Evolutionary conservation across 2,888 invertebrate species (phyloP), one percentile per base, ranked within the genome.

Genomic region (Amitus sp.): DNA sequence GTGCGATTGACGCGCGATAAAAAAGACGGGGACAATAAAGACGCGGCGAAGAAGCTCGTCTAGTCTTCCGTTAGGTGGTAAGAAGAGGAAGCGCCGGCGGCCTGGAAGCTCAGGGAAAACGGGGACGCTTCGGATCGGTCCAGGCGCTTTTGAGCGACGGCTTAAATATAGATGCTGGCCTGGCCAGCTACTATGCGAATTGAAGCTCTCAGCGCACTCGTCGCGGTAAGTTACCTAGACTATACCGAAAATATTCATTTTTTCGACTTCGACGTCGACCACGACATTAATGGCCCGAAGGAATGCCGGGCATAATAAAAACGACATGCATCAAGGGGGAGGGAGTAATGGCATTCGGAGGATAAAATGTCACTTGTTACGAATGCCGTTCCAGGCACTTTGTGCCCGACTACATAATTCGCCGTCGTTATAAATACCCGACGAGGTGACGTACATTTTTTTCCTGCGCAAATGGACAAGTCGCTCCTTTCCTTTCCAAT

Each of bases 111-210:
- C n/a, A n/a, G n/a, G n/a, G n/a, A n/a, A n/a, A n/a, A n/a, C n/a
- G n/a, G n/a, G n/a, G n/a, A n/a, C n/a, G 70, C 58, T 59, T 57
- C 55, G 62, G 64, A 69, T 75, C 76, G 75, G 68, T 74, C 75
- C 75, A 73, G 66, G 67, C 69, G 73, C 71, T 69, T 73, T 66
- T 65, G 68, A 76, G 62, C 70, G 74, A 76, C 78, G 80, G 79
- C 85, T 85, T 85, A 83, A n/a, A n/a, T n/a, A n/a, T n/a, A n/a
- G 83, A 86, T 84, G 86, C 85, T 86, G 86, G 83, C 84, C 82
- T 82, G 85, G 85, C 86, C 86, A 86, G 86, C 87, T 87, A 89
- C 89, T 90, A 90, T 90, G 90, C 90, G 87, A 88, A 89, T 90
- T 89, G 88, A 87, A 88, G 87, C 86, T 85, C 86, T 88, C 84